phyloP scores from a whole-genome alignment of 2,797 vertebrate species.

The Echeneis naucrates region DNA sequence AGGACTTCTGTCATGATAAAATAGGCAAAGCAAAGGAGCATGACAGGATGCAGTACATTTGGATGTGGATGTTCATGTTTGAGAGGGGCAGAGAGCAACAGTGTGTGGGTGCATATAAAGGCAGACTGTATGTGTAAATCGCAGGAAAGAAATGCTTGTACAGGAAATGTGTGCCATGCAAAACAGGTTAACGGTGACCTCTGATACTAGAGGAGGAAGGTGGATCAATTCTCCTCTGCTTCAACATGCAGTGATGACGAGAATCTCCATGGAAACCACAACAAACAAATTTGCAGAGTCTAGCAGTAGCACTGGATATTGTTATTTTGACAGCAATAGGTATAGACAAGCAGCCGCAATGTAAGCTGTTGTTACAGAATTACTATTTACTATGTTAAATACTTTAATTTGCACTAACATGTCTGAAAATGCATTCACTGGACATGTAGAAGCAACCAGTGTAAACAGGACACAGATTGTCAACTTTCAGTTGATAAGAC shows the following conservation, averaged over 20 bases:
- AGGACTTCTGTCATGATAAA: neutral
- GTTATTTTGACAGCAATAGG: neutral
- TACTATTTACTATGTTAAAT: neutral
- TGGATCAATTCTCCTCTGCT: slow-evolving; percentile 43
- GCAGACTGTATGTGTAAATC: neutral
- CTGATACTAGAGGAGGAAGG: slow-evolving; percentile 57
- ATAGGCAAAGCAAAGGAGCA: neutral
- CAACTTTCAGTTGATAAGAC: too few species aligned
- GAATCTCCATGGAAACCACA: slow-evolving; percentile 69
- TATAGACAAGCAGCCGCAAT: neutral
- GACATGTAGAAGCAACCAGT: too few species aligned
- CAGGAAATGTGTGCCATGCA: slow-evolving; percentile 46
- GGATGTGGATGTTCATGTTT: neutral
- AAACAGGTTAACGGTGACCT: slow-evolving; percentile 53
- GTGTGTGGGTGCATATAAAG: neutral
- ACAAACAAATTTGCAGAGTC: slow-evolving; percentile 53
- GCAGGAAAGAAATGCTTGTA: slow-evolving; percentile 12
- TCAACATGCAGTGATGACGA: slow-evolving; percentile 37
- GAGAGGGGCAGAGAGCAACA: too few species aligned
- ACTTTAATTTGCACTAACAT: neutral
- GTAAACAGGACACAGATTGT: too few species aligned
- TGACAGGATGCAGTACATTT: neutral
- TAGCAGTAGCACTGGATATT: neutral
- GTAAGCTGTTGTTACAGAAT: neutral
- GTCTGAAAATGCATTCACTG: too few species aligned